Conservation (phyloP, 2,797 vertebrate species). For the Scleropages formosus region DNA sequence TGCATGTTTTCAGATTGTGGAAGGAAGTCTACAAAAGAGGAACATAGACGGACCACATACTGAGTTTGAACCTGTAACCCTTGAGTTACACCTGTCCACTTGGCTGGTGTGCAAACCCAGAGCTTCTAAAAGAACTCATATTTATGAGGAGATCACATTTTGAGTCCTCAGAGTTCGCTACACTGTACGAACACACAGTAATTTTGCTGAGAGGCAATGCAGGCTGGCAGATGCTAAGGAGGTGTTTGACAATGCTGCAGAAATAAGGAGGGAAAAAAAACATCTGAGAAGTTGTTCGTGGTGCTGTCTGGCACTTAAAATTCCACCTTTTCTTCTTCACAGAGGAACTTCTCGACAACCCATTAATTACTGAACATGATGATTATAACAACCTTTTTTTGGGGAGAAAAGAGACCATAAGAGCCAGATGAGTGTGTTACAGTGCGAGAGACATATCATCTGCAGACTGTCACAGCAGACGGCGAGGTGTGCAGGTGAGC, state of each 20-base stretch:
- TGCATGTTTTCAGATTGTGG: too few relatives aligned
- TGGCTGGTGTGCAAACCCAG: not conserved
- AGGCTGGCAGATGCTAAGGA: slow-evolving; percentile 34
- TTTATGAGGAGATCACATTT: not conserved
- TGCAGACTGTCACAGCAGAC: slow-evolving; percentile 38
- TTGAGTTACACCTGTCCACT: too few relatives aligned
- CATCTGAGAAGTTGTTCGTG: slow-evolving; percentile 54
- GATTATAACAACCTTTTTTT: not conserved
- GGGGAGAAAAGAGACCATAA: not conserved
- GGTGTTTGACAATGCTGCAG: slow-evolving; percentile 49
- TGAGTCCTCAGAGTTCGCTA: not conserved
- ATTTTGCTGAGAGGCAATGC: not conserved
- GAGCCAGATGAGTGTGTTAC: not conserved
- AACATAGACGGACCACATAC: too few relatives aligned
- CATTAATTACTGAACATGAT: not conserved
- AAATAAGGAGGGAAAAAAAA: slow-evolving; percentile 45
- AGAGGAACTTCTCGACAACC: not conserved
- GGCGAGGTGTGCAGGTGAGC: slow-evolving; percentile 34
- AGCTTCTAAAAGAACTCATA: not conserved
- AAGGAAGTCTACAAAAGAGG: too few relatives aligned
- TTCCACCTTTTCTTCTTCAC: not conserved
- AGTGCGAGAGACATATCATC: slow-evolving; percentile 32
- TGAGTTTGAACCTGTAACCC: too few relatives aligned
- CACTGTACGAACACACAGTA: not conserved
- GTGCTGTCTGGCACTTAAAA: slow-evolving; percentile 54